Percentiles rank a stretch among this genome's conserved stretches.
Conservation (phyloP, 2,113 vertebrate species). For the Vulpes lagopus region DNA sequence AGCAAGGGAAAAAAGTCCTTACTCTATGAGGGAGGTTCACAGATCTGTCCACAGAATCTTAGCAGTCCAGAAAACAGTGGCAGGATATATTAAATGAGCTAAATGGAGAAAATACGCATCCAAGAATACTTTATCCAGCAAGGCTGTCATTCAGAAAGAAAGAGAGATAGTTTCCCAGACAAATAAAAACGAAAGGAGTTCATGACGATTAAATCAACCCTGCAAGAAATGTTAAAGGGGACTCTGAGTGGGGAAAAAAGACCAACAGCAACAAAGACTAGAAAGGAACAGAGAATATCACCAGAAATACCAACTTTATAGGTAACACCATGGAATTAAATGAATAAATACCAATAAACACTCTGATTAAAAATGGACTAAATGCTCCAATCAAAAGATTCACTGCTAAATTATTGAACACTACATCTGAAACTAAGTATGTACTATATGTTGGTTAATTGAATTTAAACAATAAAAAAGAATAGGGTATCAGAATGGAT, state of each 20-base stretch:
- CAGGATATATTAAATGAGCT: background rate
- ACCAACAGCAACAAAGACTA: background rate
- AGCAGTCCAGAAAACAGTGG: background rate
- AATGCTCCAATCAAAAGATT: background rate
- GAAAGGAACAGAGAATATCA: background rate
- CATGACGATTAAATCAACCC: background rate
- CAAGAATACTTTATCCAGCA: background rate
- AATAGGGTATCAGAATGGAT: background rate
- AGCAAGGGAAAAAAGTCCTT: background rate
- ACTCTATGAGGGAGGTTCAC: background rate
- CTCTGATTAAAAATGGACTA: background rate
- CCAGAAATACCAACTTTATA: background rate
- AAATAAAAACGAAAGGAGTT: background rate
- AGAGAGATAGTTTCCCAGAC: background rate
- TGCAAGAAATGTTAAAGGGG: background rate
- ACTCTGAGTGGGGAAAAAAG: background rate
- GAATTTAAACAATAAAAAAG: background rate
- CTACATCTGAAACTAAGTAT: no score
- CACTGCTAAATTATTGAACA: no score
- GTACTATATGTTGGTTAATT: no score
- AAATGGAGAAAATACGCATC: background rate
- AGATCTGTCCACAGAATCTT: background rate
- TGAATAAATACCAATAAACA: background rate
- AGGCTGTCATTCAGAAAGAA: background rate
- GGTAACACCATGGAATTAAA: background rate